A percentile compares a stretch with the other conserved stretches of the same genome.
These are phyloP conservation scores for Pararge aegeria DNA, from an alignment of 1,140 invertebrate genomes.

Conservation along the genomic window DNA sequence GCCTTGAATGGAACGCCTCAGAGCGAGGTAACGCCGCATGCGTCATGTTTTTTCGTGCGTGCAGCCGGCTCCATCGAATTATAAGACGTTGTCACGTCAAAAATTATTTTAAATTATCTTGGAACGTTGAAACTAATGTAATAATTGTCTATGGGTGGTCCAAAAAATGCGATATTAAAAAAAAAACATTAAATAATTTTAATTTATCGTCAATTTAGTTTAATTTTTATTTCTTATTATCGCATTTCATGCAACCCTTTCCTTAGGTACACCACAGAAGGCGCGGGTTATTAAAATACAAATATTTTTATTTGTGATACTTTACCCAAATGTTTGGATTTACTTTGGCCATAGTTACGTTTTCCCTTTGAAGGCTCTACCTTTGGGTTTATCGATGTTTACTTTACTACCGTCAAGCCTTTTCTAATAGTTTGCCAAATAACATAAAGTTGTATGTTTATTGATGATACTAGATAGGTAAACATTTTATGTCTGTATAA, in stretches of 20 bases:
- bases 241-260: not conserved
- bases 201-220: too few species aligned
- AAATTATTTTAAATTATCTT: too few species aligned
- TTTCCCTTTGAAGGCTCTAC: slow-evolving; percentile 19
- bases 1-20: too few species aligned
- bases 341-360: slow-evolving; percentile 16
- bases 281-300: slow-evolving; percentile 28
- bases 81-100: too few species aligned
- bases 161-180: too few species aligned
- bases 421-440: slow-evolving; percentile 15
- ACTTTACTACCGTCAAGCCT: slow-evolving; percentile 9
- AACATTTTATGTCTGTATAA: too few species aligned
- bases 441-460: not conserved
- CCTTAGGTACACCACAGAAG: slow-evolving; percentile 1
- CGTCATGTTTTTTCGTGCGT: too few species aligned
- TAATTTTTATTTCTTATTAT: not conserved
- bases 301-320: slow-evolving; percentile 30
- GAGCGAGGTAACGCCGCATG: too few species aligned
- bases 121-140: too few species aligned
- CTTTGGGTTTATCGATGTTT: slow-evolving; percentile 25
- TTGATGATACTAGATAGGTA: not conserved
- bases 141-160: too few species aligned
- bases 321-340: slow-evolving; percentile 18
- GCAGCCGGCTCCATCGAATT: too few species aligned
- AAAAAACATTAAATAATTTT: too few species aligned